Base-by-base conservation (phyloP, 2,113 vertebrate genomes). In the Astur gentilis region DNA sequence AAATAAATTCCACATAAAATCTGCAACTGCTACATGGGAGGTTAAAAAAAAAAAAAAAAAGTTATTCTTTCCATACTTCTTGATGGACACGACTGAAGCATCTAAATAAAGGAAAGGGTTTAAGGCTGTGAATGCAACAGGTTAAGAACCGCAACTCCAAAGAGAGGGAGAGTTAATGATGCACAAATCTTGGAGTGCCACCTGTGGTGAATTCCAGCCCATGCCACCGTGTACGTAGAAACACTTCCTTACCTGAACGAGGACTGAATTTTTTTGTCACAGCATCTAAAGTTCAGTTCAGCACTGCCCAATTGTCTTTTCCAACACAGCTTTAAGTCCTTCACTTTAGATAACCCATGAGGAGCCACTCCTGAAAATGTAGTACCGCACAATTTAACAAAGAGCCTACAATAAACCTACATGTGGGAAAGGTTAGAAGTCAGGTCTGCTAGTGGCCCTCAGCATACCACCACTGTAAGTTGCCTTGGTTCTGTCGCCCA, bases 161-260 rank as follows among this genome's bases (percentile, higher is more conserved):
- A 58, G 26, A 83, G 5, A 64, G 32, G 11, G 14, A 36, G 20
- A 62, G 17, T 64, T 76, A 76, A 70, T 49, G 36, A 67, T 57
- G 38, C 11, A 32, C 22, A 66, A 38, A 8, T 45, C 25, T 69
- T 7, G 4, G 27, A 67, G 36, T 49, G 13, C n/a, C 62, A 73
- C 12, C 73, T 67, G 55, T 32, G 52, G 26, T 38, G 34, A 92
- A 76, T 29, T 79, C 52, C 76, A 91, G n/a, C 13, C 79, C 57
- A 61, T 18, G 34, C 9, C 66, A 49, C 13, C 29, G 5, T 0
- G 0, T 6, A 3, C n/a, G 23, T 4, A 50, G 62, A 92, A 92
- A 66, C 19, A 44, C 7, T 38, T 71, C 22, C n/a, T 62, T 45
- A 76, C 15, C 15, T 32, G 44, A 77, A 72, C 17, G 11, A 47